Conservation (phyloP, 2,888 invertebrate genomes). For the Tetrapedia diversipes region DNA sequence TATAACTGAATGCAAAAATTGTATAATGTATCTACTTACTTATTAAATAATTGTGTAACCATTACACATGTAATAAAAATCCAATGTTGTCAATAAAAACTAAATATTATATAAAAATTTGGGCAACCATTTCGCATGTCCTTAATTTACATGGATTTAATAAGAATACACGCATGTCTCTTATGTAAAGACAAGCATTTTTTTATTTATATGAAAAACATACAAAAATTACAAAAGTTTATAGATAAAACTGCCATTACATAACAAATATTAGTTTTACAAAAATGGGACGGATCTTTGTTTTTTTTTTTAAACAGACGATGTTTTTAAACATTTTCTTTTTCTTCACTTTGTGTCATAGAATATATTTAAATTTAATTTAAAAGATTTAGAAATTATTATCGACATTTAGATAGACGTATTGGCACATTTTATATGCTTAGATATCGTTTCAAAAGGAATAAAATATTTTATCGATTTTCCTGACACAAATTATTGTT, state of each 20-base stretch:
- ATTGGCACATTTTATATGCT: background rate
- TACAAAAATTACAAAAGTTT: slow-evolving; percentile 66
- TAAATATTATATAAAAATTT: slow-evolving; percentile 73
- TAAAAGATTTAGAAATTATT: background rate
- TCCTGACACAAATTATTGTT: background rate
- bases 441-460: background rate
- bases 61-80: slow-evolving; percentile 81
- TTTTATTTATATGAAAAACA: slow-evolving; percentile 61
- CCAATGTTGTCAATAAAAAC: slow-evolving; percentile 82
- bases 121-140: background rate
- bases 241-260: slow-evolving; percentile 29
- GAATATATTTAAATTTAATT: background rate
- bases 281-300: slow-evolving; percentile 45
- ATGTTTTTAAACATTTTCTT: slow-evolving; percentile 4
- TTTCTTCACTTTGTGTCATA: background rate
- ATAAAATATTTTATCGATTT: background rate
- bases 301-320: too few relatives aligned
- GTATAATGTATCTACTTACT: slow-evolving; percentile 79
- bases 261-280: slow-evolving; percentile 26
- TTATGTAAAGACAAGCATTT: slow-evolving; percentile 41
- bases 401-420: background rate
- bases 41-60: slow-evolving; percentile 78
- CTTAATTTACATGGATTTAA: background rate
- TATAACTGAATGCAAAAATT: slow-evolving; percentile 67
- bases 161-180: background rate